Percentiles rank a stretch among this genome's conserved stretches.
Evolutionary conservation across 2,888 invertebrate species (phyloP).

Genomic region (Galeruca laticollis): DNA sequence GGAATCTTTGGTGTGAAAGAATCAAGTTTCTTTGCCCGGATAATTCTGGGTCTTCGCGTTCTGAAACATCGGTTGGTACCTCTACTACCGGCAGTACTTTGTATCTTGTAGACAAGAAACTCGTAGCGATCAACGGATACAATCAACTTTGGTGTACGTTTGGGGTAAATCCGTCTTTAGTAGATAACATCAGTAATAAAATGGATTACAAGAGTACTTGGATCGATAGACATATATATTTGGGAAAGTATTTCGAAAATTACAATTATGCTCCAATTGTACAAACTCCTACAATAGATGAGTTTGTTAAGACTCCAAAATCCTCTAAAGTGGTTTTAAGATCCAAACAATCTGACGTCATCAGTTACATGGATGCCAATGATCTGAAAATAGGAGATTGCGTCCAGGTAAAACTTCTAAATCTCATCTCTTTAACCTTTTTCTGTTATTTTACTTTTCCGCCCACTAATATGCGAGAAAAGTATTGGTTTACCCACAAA

Average conservation of each 20-base stretch:
- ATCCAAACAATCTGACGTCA: slow-evolving; percentile 28
- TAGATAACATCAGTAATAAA: slow-evolving; percentile 41
- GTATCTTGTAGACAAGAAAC: slow-evolving; percentile 63
- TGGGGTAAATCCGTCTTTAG: slow-evolving; percentile 55
- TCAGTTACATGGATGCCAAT: slow-evolving; percentile 65
- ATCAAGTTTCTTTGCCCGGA: slow-evolving; percentile 66
- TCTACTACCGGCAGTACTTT: slow-evolving; percentile 68
- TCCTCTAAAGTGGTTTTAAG: slow-evolving; percentile 21
- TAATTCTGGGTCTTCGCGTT: slow-evolving; percentile 66
- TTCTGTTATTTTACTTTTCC: no score
- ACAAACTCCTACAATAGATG: slow-evolving; percentile 59
- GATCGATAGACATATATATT: slow-evolving; percentile 71
- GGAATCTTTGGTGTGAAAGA: slow-evolving; percentile 73
- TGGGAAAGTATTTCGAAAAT: slow-evolving; percentile 68
- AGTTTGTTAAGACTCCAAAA: slow-evolving; percentile 56
- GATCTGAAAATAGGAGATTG: slow-evolving; percentile 88
- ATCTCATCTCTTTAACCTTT: no score
- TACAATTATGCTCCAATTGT: slow-evolving; percentile 62
- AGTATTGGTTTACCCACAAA: no score
- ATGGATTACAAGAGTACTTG: slow-evolving; percentile 62
- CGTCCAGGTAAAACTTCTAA: slow-evolving; percentile 67
- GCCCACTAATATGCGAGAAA: no score
- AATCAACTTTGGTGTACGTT: slow-evolving; percentile 64
- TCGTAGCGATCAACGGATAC: slow-evolving; percentile 55
- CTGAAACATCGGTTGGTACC: slow-evolving; percentile 70